phyloP scores from a whole-genome alignment of 2,113 vertebrate species.

The Plecotus auritus region DNA sequence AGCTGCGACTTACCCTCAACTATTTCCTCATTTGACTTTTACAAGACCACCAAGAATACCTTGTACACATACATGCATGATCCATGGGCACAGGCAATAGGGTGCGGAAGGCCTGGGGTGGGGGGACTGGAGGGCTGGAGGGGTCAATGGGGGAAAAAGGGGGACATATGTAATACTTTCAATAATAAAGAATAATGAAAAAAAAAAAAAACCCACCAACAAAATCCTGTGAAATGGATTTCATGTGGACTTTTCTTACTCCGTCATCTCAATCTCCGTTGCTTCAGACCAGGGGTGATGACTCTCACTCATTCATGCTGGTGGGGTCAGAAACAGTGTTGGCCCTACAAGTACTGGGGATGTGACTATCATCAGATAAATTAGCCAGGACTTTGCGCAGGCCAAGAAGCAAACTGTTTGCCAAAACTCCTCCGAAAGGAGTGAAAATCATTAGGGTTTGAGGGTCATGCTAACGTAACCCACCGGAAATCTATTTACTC shows the following conservation, averaged over 20 bases:
- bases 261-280: neutral
- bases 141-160: no score
- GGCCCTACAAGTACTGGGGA: neutral
- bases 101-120: no score
- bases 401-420: neutral
- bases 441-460: neutral
- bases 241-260: neutral
- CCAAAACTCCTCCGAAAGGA: neutral
- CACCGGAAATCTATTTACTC: neutral
- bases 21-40: neutral
- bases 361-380: neutral
- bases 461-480: neutral
- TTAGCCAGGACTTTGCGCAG: neutral
- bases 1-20: no score
- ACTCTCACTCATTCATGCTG: fast-evolving
- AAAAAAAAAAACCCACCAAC: no score
- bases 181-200: no score
- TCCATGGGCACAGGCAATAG: no score
- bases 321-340: neutral
- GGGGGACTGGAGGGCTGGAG: no score
- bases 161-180: no score
- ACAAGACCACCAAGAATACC: neutral
- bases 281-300: neutral
- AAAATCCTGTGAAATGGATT: neutral
- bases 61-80: no score